Conservation (phyloP, 1,140 invertebrate species). For the Musca domestica region DNA sequence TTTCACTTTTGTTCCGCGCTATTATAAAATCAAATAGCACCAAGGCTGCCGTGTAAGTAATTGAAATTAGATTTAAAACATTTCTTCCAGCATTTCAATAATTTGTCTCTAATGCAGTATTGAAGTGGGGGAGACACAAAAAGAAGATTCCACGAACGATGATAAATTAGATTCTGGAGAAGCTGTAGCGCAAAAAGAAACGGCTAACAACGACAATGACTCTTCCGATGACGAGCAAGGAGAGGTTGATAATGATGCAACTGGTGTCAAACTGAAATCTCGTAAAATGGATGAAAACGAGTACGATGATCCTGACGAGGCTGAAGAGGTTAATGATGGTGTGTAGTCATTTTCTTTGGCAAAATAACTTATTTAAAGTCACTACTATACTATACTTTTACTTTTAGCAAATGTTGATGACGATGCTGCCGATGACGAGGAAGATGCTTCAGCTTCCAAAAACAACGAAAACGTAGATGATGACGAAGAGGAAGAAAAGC, state of each 20-base stretch:
- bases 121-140: slow-evolving; percentile 45
- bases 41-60: slow-evolving; percentile 40
- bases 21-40: slow-evolving; percentile 55
- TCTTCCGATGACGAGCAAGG: slow-evolving; percentile 59
- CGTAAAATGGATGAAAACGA: slow-evolving; percentile 68
- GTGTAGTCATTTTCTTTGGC: slow-evolving; percentile 23
- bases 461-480: slow-evolving; percentile 35
- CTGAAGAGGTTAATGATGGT: slow-evolving; percentile 61
- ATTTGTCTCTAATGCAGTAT: no score
- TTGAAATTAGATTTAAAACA: background rate
- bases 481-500: slow-evolving; percentile 59
- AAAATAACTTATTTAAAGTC: slow-evolving; percentile 74
- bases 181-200: slow-evolving; percentile 30
- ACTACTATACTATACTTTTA: no score
- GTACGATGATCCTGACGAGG: slow-evolving; percentile 78
- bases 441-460: background rate
- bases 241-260: slow-evolving; percentile 59
- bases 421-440: slow-evolving; percentile 37
- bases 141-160: slow-evolving; percentile 33
- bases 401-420: slow-evolving; percentile 54
- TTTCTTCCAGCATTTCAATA: background rate
- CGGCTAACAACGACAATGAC: slow-evolving; percentile 37
- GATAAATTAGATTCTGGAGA: slow-evolving; percentile 50
- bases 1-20: slow-evolving; percentile 61
- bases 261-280: slow-evolving; percentile 58